phyloP scores from a whole-genome alignment of 1,140 invertebrate genomes.

The Metaphire vulgaris region DNA sequence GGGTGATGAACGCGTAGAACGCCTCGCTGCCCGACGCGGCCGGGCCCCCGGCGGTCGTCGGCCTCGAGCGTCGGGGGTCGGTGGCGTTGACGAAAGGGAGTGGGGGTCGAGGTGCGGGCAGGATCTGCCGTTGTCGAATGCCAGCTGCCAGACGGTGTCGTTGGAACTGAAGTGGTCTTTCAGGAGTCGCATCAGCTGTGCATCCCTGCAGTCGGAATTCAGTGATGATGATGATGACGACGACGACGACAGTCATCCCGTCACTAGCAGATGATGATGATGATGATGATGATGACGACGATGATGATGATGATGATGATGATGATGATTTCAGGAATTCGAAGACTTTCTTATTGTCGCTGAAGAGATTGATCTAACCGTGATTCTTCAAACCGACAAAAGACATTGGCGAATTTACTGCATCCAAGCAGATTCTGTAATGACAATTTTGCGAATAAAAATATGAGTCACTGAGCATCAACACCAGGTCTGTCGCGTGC shows the following conservation, averaged over 20 bases:
- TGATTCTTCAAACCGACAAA: not conserved
- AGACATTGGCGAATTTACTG: no score
- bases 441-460: no score
- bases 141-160: slow-evolving; percentile 1
- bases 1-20: slow-evolving; percentile 26
- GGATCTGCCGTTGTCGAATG: not conserved
- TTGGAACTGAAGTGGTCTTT: not conserved
- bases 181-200: not conserved
- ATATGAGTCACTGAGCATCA: no score
- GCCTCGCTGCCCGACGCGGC: slow-evolving; percentile 11
- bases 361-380: no score
- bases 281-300: not conserved
- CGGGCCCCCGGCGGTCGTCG: no score
- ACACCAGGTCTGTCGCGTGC: no score
- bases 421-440: no score
- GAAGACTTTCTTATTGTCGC: no score
- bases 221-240: not conserved
- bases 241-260: not conserved
- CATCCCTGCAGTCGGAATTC: not conserved
- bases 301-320: no score
- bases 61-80: no score
- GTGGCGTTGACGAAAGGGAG: no score
- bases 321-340: no score
- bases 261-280: not conserved
- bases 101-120: not conserved